Base-by-base conservation (phyloP, 2,888 invertebrate genomes). In the Cosmia trapezina region DNA sequence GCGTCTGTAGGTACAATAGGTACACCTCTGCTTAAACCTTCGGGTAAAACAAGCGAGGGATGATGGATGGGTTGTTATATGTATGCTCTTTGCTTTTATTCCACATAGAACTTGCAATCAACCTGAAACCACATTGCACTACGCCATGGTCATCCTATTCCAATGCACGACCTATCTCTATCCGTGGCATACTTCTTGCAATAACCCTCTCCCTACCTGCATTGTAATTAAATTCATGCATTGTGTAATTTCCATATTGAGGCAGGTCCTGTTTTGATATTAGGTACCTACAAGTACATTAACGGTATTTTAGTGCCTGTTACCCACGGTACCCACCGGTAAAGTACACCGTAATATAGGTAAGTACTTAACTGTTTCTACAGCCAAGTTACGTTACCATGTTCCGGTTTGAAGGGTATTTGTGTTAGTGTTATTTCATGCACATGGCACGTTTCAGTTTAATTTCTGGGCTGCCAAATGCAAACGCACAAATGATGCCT, bases 81-180 rank as follows among this genome's bases (percentile, higher is more conserved):
- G 3, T 19, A 19, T 45, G n/a, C 14, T 33, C 5, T 17, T 9
- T 2, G 11, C 2, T 17, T 33, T 33, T 14, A 43, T 6, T 47
- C 41, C 6, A 69, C 3, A 57, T 47, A 19, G 6, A 9, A 11
- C 28, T 14, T 12, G 41, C 49, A 51, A 28, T 14, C 12, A 19
- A 51, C 41, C 33, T 37, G 3, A 12, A 51, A 74, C 49, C n/a
- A 28, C 8, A 43, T 33, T 19, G 17, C 4, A 19, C 8, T 11
- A 33, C 56, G 41, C 2, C 41, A 86, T 90, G 86, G 92, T 78
- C 86, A 91, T 90, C 90, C 90, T 90, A 90, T 56, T 70, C 49
- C 57, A 89, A 88, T 88, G 84, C 88, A 89, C 88, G 89, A 92
- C 90, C 90, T 92, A 91, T 91, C 90, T 88, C 89, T 88, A 89